Evolutionary conservation across 2,888 invertebrate species (phyloP).

Genomic region (Dolichomitus sp.): DNA sequence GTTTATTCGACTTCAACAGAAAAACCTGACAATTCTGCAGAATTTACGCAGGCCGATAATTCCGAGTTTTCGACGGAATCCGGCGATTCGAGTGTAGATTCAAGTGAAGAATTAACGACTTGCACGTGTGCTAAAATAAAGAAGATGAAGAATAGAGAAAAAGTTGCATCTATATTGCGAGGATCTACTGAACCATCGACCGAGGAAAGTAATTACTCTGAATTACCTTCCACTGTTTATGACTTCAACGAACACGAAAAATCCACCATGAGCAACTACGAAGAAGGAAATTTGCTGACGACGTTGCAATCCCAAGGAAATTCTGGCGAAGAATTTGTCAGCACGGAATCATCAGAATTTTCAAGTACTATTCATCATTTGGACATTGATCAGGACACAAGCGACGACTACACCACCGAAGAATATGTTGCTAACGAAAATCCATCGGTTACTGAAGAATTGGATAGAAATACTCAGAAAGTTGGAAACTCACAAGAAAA

Average conservation of each 20-base stretch:
- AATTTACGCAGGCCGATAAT: neutral
- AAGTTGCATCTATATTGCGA: neutral
- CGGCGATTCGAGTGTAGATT: neutral
- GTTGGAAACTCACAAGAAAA: neutral
- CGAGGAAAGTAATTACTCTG: neutral
- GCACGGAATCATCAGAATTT: neutral
- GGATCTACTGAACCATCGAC: neutral
- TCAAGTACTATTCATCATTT: constrained; percentile 19
- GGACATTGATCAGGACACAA: neutral
- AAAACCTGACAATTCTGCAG: neutral
- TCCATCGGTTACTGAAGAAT: neutral
- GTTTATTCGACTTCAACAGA: constrained; percentile 6
- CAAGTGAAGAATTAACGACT: constrained; percentile 13
- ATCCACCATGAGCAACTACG: neutral
- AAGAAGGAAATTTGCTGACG: constrained; percentile 31
- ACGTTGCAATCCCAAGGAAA: neutral
- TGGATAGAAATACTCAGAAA: neutral
- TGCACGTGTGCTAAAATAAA: constrained; percentile 42
- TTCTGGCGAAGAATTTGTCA: constrained; percentile 26
- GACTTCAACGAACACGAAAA: neutral
- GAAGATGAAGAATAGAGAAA: constrained; percentile 4
- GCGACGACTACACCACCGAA: neutral
- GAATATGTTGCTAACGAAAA: neutral
- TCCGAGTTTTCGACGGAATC: constrained; percentile 5
- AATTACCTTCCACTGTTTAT: neutral